Evolutionary conservation across 2,797 vertebrate species (phyloP), one percentile per base, ranked within the genome.

Genomic region (Chlorospingus flavigularis): DNA sequence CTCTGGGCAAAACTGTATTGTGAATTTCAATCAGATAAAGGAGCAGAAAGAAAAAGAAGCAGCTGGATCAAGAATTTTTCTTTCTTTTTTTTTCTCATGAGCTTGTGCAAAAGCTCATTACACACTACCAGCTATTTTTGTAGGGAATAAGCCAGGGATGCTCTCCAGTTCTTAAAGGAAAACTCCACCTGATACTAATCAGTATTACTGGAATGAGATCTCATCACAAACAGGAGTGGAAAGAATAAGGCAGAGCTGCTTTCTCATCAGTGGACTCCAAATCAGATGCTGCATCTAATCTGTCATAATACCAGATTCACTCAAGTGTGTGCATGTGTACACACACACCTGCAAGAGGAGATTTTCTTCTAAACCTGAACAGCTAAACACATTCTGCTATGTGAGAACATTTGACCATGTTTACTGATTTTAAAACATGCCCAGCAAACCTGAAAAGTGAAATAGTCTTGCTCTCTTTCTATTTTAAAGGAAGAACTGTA

Each of bases 401-500:
- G 54, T 28, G 13, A 71, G 3, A 83, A 23, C 7, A 15, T 62
- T 54, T 65, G 42, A 71, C 13, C 24, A 20, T 10, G 7, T 62
- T 71, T 35, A 63, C 67, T 33, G 61, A 51, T 66, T 75, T 90
- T 48, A 78, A 90, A 90, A 53, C 10, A 31, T 7, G 4, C 12
- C 26, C 47, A 75, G 67, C 35, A 78, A 54, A n/a, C 37, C 35
- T 39, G 26, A 76, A 47, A 39, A 58, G 39, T 48, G 31, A 80
- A 81, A 60, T 6, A 47, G 50, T 30, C 74, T 88, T 80, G 19
- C 4, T 53, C 23, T 51, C 23, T 30, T 50, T 55, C 3, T 40
- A 76, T 65, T 95, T 87, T 71, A 48, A 88, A 86, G 71, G 61
- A 53, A 88, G 48, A 92, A 62, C 10, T 28, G 5, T 40, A 72